Percentiles rank a stretch among this genome's conserved stretches.
Evolutionary conservation across 2,888 invertebrate species (phyloP).

Genomic region (Patella pellucida): DNA sequence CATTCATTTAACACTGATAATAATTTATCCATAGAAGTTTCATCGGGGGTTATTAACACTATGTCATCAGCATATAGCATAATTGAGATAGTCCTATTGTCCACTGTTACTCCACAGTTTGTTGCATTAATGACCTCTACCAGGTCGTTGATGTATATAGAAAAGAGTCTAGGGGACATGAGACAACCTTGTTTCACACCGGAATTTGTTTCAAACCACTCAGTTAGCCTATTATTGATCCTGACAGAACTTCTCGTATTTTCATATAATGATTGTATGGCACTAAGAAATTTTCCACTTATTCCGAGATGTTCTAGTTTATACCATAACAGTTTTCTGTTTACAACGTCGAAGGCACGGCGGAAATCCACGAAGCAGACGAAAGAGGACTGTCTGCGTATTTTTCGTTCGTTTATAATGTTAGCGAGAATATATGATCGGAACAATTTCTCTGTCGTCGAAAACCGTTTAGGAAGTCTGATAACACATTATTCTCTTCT

Average conservation of each 20-base stretch:
- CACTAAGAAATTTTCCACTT: not conserved
- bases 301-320: not conserved
- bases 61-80: not conserved
- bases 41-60: not conserved
- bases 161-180: not conserved
- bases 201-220: not conserved
- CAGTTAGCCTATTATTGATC: not conserved
- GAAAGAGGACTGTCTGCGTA: not conserved
- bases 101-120: not conserved
- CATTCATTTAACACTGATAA: not conserved
- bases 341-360: not conserved
- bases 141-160: not conserved
- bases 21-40: not conserved
- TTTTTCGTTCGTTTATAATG: not conserved
- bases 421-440: not conserved
- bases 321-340: not conserved
- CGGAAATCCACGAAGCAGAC: constrained; percentile 1
- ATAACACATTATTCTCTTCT: not conserved
- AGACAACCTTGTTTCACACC: not conserved
- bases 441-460: not conserved
- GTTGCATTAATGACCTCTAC: not conserved
- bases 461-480: not conserved
- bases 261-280: not conserved
- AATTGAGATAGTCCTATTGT: not conserved
- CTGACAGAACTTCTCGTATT: not conserved